These are phyloP conservation scores for Eupithecia abbreviata DNA, from an alignment of 2,888 invertebrate species.

Conservation along the genomic window DNA sequence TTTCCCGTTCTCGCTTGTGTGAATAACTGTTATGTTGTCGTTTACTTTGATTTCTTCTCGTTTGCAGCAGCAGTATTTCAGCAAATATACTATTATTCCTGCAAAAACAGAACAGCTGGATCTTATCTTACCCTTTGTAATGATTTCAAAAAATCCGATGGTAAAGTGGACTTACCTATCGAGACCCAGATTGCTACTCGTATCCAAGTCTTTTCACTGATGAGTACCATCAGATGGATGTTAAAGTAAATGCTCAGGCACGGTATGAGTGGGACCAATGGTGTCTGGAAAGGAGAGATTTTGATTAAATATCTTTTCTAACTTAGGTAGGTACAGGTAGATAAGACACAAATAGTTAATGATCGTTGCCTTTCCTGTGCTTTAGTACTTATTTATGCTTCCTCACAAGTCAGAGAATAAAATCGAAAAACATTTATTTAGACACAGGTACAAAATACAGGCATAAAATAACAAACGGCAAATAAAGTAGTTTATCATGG, in stretches of 20 bases:
- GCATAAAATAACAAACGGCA: too few species aligned
- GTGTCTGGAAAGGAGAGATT: slow-evolving; percentile 84
- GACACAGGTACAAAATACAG: too few species aligned
- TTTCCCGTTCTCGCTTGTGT: slow-evolving; percentile 65
- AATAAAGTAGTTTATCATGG: too few species aligned
- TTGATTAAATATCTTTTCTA: background rate
- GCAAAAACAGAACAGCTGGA: slow-evolving; percentile 43
- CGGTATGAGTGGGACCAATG: slow-evolving; percentile 92
- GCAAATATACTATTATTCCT: slow-evolving; percentile 74
- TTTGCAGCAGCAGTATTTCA: slow-evolving; percentile 67
- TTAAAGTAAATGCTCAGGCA: slow-evolving; percentile 92
- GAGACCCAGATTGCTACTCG: slow-evolving; percentile 91
- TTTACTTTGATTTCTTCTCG: slow-evolving; percentile 50
- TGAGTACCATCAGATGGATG: slow-evolving; percentile 92
- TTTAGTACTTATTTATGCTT: background rate
- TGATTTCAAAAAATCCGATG: background rate
- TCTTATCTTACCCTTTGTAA: background rate
- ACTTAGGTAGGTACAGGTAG: too few species aligned
- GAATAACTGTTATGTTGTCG: slow-evolving; percentile 51
- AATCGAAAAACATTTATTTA: too few species aligned
- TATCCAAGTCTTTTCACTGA: slow-evolving; percentile 92
- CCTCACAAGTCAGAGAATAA: background rate
- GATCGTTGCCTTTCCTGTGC: background rate
- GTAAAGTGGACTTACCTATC: slow-evolving; percentile 83
- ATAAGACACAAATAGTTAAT: background rate